Base-by-base conservation (phyloP, 2,113 vertebrate species). In the Oxyura jamaicensis region DNA sequence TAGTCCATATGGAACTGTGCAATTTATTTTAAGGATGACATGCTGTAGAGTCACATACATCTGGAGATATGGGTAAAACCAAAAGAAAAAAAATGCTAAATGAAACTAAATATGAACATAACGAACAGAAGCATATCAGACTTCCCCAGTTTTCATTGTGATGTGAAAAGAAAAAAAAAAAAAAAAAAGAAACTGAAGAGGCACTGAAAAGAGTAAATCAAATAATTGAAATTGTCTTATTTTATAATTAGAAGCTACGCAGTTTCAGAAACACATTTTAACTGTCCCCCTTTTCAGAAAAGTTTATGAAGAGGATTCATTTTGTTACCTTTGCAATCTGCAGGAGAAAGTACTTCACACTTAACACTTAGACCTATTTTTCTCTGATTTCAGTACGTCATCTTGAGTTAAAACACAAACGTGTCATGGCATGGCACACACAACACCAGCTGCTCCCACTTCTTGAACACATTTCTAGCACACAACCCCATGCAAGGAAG, bases 401-500 rank as follows among this genome's bases (percentile, higher is more conserved):
- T 10, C 33, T 67, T 77, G 14, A 84, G 16, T 35, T 78, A 83
- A 44, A 67, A 81, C 39, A 60, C 22, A 7, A 16, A 18, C 12
- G 5, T 59, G 46, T n/a, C 5, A 1, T 1, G 11, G n/a, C 36
- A 39, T 39, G 36, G 39, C 42, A 46, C 63, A 41, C 35, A 36
- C 28, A 76, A 0, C 53, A 72, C 14, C 65, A 78, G 76, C 59
- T 72, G 60, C 53, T 90, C 29, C 48, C 48, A 82, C 35, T 50
- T 77, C 83, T 26, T 22, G 50, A 74, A 71, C 2, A 0, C 13
- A 82, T 13, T 58, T 65, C 74, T 18, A n/a, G 22, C 69, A 35
- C 1, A 0, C 26, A 78, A 75, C 10, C 26, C 18, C 41, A 23
- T 0, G 0, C 20, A 78, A 52, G 8, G 0, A 0, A 86, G 13